Conservation (phyloP, 2,797 vertebrate genomes). For the Silurus aristotelis region DNA sequence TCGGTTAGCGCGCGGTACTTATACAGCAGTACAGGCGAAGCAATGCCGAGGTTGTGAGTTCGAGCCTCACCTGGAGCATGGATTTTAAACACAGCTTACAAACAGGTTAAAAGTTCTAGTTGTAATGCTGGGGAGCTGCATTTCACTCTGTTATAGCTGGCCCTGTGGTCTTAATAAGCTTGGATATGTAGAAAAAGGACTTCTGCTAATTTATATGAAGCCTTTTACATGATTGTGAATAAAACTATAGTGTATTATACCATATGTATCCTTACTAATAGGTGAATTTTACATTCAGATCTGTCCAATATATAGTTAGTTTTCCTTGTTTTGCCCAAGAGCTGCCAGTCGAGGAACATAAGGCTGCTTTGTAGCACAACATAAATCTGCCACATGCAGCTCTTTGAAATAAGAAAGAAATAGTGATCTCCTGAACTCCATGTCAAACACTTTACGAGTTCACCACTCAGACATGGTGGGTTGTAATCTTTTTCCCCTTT, state of each 20-base stretch:
- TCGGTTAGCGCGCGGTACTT: not conserved
- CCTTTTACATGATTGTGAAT: not conserved
- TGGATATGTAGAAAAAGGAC: not conserved
- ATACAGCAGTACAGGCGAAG: not conserved
- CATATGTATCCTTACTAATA: not conserved
- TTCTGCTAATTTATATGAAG: not conserved
- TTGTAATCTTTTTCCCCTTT: not conserved
- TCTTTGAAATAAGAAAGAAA: not conserved
- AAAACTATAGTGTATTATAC: not conserved
- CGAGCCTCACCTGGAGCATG: not conserved
- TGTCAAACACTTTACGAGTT: not conserved
- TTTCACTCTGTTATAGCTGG: not conserved
- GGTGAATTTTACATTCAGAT: not conserved
- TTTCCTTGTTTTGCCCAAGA: not conserved
- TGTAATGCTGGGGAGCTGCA: too few relatives aligned
- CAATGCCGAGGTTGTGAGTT: constrained; percentile 11
- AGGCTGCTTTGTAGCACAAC: not conserved
- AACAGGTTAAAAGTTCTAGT: too few relatives aligned
- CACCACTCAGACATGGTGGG: not conserved
- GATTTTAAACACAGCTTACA: not conserved
- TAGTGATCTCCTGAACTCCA: not conserved
- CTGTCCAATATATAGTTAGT: not conserved
- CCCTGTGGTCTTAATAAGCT: not conserved
- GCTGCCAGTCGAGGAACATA: not conserved
- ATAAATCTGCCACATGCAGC: not conserved